These are phyloP conservation scores for Labroides dimidiatus DNA, from an alignment of 2,797 vertebrate genomes.

Conservation along the genomic window DNA sequence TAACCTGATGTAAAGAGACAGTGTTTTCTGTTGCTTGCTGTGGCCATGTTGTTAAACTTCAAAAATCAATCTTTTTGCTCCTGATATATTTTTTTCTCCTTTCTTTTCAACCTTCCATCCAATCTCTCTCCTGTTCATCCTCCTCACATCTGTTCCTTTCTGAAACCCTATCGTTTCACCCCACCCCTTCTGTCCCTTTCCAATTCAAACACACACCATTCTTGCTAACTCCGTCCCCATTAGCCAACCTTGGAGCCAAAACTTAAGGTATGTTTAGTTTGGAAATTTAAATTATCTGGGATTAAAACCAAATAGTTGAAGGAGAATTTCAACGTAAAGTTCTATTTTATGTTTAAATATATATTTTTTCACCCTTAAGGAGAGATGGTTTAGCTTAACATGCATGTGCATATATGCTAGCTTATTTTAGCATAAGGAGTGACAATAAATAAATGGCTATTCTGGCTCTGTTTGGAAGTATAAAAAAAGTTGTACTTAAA, in stretches of 20 bases:
- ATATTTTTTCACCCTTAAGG: neutral
- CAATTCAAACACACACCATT: slow-evolving; percentile 26
- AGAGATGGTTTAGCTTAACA: neutral
- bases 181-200: slow-evolving; percentile 8
- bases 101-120: slow-evolving; percentile 6
- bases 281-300: too few species aligned
- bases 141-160: slow-evolving; percentile 1
- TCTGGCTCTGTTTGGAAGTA: neutral
- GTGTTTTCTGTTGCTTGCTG: slow-evolving; percentile 1
- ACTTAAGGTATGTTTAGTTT: slow-evolving; percentile 69
- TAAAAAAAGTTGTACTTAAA: neutral
- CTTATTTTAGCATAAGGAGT: too few species aligned
- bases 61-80: slow-evolving; percentile 6
- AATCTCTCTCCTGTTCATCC: neutral
- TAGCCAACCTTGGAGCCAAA: slow-evolving; percentile 75
- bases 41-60: neutral
- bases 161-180: neutral
- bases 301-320: neutral
- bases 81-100: slow-evolving; percentile 27
- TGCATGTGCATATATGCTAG: too few species aligned
- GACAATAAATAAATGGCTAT: neutral
- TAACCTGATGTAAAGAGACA: neutral
- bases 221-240: slow-evolving; percentile 18
- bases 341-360: too few species aligned
- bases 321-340: neutral